Evolutionary conservation across 2,888 invertebrate genomes (phyloP).

Genomic region (Adelphocoris suturalis): DNA sequence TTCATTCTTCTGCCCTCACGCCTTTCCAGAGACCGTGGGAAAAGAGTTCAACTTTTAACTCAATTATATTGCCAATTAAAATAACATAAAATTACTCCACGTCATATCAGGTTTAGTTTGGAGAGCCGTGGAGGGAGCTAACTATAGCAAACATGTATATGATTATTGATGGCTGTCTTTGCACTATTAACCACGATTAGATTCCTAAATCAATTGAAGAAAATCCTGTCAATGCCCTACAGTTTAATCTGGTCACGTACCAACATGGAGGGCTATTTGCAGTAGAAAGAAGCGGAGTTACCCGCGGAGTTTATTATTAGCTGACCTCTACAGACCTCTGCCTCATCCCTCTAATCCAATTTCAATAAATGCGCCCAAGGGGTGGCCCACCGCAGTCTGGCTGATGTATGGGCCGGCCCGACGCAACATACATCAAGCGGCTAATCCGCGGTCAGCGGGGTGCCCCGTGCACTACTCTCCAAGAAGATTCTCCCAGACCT

Average conservation of each 20-base stretch:
- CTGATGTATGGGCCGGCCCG: slow-evolving; percentile 4
- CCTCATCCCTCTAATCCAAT: slow-evolving; percentile 42
- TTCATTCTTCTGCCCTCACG: no score
- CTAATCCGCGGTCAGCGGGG: slow-evolving; percentile 36
- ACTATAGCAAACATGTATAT: not conserved
- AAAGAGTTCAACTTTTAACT: no score
- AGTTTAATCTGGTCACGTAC: not conserved
- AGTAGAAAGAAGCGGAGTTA: slow-evolving; percentile 1
- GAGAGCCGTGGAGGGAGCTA: no score
- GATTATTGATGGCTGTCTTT: not conserved
- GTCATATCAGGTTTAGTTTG: no score
- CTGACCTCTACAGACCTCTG: slow-evolving; percentile 23
- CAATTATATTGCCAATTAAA: no score
- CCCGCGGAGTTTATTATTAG: slow-evolving; percentile 32
- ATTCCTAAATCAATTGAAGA: not conserved
- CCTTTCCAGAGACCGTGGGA: no score
- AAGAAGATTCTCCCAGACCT: slow-evolving; percentile 23
- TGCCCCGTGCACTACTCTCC: slow-evolving; percentile 29
- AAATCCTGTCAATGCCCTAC: not conserved
- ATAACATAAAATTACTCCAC: no score
- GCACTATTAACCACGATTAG: slow-evolving; percentile 4
- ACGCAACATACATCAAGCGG: slow-evolving; percentile 5
- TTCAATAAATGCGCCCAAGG: slow-evolving; percentile 42
- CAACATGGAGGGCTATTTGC: slow-evolving; percentile 2
- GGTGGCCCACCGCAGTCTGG: slow-evolving; percentile 23